Conservation (phyloP, 2,113 vertebrate genomes). For the Daubentonia madagascariensis region DNA sequence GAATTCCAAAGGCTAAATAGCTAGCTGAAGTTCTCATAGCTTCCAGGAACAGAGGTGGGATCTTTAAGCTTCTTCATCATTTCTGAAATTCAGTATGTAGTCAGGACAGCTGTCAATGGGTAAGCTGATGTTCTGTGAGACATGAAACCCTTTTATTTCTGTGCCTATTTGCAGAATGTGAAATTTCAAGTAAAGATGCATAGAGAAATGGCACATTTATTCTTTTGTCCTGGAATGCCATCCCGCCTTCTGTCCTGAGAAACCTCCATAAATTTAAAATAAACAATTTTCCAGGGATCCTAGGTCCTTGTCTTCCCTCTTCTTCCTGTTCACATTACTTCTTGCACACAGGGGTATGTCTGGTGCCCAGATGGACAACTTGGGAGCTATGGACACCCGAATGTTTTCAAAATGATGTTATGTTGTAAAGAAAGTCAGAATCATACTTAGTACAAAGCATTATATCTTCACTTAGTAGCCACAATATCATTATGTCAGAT, state of each 20-base stretch:
- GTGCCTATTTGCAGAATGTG: not conserved
- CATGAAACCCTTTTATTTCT: not conserved
- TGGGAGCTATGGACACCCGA: fast-evolving
- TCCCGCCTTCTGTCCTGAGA: not conserved
- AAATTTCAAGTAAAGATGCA: not conserved
- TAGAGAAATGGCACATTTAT: fast-evolving
- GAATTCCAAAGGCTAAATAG: not conserved
- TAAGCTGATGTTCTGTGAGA: not conserved
- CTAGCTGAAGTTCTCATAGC: not conserved
- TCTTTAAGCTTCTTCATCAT: no score
- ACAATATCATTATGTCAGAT: not conserved
- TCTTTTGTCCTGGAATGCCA: no score
- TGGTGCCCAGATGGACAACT: not conserved
- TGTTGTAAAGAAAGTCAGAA: not conserved
- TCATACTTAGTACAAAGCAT: not conserved
- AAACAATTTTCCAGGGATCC: not conserved
- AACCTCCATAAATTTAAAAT: not conserved
- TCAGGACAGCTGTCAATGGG: no score
- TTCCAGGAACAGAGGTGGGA: no score
- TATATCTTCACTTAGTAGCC: not conserved
- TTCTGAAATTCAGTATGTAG: no score
- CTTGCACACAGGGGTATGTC: not conserved
- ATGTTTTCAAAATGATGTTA: not conserved
- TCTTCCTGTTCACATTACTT: not conserved
- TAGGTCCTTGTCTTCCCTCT: no score